Evolutionary conservation across 2,797 vertebrate species (phyloP).

Genomic region (Hippoglossus hippoglossus): DNA sequence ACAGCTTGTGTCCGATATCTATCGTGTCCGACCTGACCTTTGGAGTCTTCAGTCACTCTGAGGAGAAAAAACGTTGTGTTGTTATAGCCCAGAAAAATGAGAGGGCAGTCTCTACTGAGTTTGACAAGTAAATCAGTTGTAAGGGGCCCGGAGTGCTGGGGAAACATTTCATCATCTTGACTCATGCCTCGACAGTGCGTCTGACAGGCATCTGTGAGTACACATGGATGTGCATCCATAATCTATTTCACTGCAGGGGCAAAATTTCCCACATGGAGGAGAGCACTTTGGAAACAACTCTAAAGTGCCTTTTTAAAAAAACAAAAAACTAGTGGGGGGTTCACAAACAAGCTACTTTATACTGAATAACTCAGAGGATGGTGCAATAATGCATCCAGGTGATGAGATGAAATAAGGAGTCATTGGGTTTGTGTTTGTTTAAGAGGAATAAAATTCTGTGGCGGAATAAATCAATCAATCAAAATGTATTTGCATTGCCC

Average conservation of each 20-base stretch:
- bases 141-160: slow-evolving; percentile 50
- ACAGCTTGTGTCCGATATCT: slow-evolving; percentile 48
- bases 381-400: background rate
- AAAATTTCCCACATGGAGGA: slow-evolving; percentile 39
- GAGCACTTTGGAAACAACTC: slow-evolving; percentile 49
- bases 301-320: slow-evolving; percentile 14
- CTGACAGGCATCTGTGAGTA: slow-evolving; percentile 78
- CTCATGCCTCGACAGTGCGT: slow-evolving; percentile 55
- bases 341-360: background rate
- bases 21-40: slow-evolving; percentile 58
- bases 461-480: no score
- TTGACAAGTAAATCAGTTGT: slow-evolving; percentile 73
- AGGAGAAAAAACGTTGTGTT: slow-evolving; percentile 31
- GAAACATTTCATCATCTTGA: slow-evolving; percentile 72
- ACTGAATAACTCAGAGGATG: background rate
- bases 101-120: slow-evolving; percentile 39
- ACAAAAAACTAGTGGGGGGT: slow-evolving; percentile 18
- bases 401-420: background rate
- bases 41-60: slow-evolving; percentile 32
- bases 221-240: slow-evolving; percentile 76
- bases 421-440: background rate
- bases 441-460: background rate
- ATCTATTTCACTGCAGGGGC: slow-evolving; percentile 68
- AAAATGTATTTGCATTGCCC: no score
- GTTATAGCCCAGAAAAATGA: slow-evolving; percentile 38